Conservation (phyloP, 2,888 invertebrate species). For the Altica lythri region DNA sequence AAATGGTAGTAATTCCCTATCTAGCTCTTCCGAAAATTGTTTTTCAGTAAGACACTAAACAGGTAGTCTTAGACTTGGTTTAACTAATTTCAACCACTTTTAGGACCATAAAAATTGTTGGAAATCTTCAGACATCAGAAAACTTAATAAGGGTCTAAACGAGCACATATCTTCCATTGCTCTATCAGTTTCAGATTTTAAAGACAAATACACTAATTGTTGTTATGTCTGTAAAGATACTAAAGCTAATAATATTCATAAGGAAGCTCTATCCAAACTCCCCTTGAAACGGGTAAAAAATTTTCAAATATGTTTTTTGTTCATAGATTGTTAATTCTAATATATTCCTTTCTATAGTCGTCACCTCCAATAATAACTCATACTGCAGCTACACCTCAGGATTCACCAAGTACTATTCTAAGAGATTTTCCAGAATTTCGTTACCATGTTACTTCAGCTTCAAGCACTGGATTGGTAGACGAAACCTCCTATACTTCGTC, state of each 20-base stretch:
- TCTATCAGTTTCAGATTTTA: slow-evolving; percentile 49
- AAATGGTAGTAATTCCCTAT: slow-evolving; percentile 56
- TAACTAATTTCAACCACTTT: slow-evolving; percentile 3
- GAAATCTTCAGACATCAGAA: slow-evolving; percentile 76
- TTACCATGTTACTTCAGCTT: slow-evolving; percentile 51
- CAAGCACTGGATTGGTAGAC: slow-evolving; percentile 35
- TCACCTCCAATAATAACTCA: slow-evolving; percentile 87
- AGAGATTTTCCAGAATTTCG: slow-evolving; percentile 78
- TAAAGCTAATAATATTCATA: slow-evolving; percentile 87
- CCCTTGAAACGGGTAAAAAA: slow-evolving; percentile 48
- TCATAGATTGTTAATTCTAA: background rate
- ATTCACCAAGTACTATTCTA: slow-evolving; percentile 89
- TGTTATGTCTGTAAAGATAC: slow-evolving; percentile 61
- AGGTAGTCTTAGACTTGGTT: background rate
- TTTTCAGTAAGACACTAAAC: slow-evolving; percentile 61
- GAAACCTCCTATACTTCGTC: slow-evolving; percentile 49
- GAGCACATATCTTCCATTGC: slow-evolving; percentile 61
- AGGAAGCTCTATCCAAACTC: slow-evolving; percentile 72
- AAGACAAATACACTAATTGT: slow-evolving; percentile 60
- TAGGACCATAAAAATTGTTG: slow-evolving; percentile 78
- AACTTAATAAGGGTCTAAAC: slow-evolving; percentile 65
- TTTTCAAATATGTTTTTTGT: background rate
- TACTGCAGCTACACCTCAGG: slow-evolving; percentile 97
- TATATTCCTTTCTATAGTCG: slow-evolving; percentile 42
- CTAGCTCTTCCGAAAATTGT: slow-evolving; percentile 68